Conservation (phyloP, 2,113 vertebrate species). For the Caranx melampygus region DNA sequence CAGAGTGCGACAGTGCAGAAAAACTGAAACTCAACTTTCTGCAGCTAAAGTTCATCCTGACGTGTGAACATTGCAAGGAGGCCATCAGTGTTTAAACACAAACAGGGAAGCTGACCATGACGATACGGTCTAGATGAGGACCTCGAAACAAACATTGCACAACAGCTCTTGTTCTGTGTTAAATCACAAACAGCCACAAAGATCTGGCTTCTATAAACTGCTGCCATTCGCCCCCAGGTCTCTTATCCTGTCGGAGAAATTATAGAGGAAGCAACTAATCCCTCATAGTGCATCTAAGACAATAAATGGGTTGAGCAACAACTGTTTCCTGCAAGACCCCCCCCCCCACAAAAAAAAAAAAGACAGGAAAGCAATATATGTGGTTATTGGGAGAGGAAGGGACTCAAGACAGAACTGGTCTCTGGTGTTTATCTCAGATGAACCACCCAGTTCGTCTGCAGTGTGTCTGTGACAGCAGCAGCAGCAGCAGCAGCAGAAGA, state of each 20-base stretch:
- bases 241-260: conserved; percentile 47
- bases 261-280: conserved; percentile 57
- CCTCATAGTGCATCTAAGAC: conserved; percentile 30
- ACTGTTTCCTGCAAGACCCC: conserved; percentile 43
- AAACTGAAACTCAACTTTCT: background rate
- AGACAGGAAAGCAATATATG: conserved; percentile 33
- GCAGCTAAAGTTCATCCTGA: background rate
- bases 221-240: background rate
- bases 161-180: conserved; percentile 25
- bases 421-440: conserved; percentile 53
- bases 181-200: conserved; percentile 32
- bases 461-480: conserved; percentile 29
- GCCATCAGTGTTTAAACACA: conserved; percentile 10
- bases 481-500: conserved; percentile 6
- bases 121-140: background rate
- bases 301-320: conserved; percentile 31
- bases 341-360: background rate
- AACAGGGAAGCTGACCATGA: conserved; percentile 13
- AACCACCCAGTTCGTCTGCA: conserved; percentile 60
- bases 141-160: conserved; percentile 9
- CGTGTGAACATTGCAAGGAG: background rate
- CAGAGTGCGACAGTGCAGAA: background rate
- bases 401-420: conserved; percentile 35
- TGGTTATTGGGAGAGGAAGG: conserved; percentile 44
- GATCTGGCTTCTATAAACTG: conserved; percentile 40